These are phyloP conservation scores for Chaetura pelagica DNA, from an alignment of 2,113 vertebrate species.

Conservation along the genomic window DNA sequence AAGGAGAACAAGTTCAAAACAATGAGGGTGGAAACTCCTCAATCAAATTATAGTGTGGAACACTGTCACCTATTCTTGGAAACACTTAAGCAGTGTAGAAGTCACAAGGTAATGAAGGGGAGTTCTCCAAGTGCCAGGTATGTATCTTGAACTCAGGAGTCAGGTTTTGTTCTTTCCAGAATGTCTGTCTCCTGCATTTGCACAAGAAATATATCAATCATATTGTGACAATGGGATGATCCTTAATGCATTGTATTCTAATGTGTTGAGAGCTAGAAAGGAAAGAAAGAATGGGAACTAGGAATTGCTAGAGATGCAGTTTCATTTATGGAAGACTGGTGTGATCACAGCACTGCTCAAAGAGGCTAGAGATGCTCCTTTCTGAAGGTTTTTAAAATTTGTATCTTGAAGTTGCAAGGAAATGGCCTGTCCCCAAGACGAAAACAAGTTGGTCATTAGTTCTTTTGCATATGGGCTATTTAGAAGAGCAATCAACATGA, in stretches of 20 bases:
- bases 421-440: not conserved
- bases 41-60: not conserved
- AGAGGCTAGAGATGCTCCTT: not conserved
- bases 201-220: not conserved
- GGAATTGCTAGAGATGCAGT: not conserved
- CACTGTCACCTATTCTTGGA: not conserved
- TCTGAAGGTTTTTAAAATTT: not conserved
- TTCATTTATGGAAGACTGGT: not conserved
- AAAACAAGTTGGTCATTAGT: not conserved
- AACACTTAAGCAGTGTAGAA: accelerated
- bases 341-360: not conserved
- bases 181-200: not conserved
- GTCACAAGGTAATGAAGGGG: not conserved
- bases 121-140: not conserved
- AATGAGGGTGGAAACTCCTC: not conserved
- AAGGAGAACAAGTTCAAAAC: not conserved
- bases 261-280: not conserved
- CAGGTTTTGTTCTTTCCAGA: not conserved
- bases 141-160: accelerated
- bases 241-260: not conserved
- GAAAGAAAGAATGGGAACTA: not conserved
- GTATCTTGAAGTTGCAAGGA: not conserved
- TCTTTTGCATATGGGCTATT: not conserved
- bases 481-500: not conserved
- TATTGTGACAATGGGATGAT: not conserved